Evolutionary conservation across 2,113 vertebrate species (phyloP), one percentile per base, ranked within the genome.

Genomic region (Collichthys lucidus): DNA sequence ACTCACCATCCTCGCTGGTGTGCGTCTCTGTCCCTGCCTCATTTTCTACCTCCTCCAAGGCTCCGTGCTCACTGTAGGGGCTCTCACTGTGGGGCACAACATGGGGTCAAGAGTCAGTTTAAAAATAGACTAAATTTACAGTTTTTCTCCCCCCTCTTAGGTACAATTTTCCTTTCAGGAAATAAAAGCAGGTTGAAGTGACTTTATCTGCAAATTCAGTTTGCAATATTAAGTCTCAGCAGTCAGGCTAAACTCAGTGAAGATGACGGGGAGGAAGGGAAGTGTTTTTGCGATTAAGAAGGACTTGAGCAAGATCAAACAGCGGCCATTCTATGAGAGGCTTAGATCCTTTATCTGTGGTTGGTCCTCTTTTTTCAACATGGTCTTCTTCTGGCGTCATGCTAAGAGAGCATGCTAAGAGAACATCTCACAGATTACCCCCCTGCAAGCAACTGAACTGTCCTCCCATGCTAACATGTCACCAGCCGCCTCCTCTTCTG

Each of bases 1-100:
- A 90, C 96, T 61, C 94, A 99, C 98, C 98, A 0, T 99, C 98
- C 66, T 99, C 98, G 47, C 98, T 99, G 90, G 98, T 99, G 88
- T 98, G 98, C 0, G 96, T 95, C 91, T 99, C 98, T 4, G 96
- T 96, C 2, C 96, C 96, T 5, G 96, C 96, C 2, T 99, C 98
- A 17, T 97, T 96, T 86, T 99, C 98, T 26, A 96, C 97, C 77
- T 99, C 98, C 82, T 99, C 98, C 85, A 99, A 82, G 0, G 96
- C 96, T 74, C 98, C 97, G 2, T 98, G 98, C 76, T 99, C 98
- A 24, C 98, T 99, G 88, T 97, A 99, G 0, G 98, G 98, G 87
- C 98, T 99, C 92, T 99, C 98, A 63, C 98, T 99, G 92, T 60
- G 61, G 79, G 56, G 64, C 61, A 83, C 20, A 77, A 61, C 29